phyloP scores from a whole-genome alignment of 2,113 vertebrate species.

The Agapornis roseicollis region DNA sequence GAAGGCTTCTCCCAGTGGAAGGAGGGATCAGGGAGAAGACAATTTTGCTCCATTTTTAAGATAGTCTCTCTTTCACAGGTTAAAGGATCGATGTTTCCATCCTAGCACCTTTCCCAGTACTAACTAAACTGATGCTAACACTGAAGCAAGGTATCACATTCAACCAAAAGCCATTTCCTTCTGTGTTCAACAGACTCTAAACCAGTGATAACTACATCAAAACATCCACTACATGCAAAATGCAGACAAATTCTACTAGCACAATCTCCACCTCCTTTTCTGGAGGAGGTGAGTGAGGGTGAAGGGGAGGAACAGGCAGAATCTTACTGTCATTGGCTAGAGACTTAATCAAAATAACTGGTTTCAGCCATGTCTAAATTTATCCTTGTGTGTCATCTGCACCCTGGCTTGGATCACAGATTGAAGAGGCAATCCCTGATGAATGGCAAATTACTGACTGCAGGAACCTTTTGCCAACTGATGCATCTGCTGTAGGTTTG shows the following conservation, averaged over 20 bases:
- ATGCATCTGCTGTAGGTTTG: slow-evolving; percentile 35
- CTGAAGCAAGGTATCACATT: neutral
- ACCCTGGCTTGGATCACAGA: slow-evolving; percentile 3
- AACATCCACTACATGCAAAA: neutral
- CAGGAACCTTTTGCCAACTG: slow-evolving; percentile 36
- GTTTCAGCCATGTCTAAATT: slow-evolving; percentile 42
- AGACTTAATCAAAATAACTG: slow-evolving; percentile 51
- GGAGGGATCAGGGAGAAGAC: rapidly evolving
- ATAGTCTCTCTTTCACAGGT: neutral
- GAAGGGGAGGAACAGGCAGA: neutral
- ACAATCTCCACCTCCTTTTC: neutral
- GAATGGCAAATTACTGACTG: slow-evolving; percentile 55
- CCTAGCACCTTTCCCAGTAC: neutral
- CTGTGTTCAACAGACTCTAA: neutral
- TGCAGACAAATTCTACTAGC: neutral
- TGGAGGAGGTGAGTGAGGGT: neutral
- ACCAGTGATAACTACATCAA: neutral
- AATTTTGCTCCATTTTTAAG: neutral
- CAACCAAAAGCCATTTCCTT: neutral
- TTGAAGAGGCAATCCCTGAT: slow-evolving; percentile 59
- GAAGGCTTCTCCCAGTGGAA: rapidly evolving
- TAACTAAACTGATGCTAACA: neutral
- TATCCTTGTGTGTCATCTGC: slow-evolving; percentile 50
- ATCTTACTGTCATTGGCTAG: slow-evolving; percentile 16
- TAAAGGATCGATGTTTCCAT: rapidly evolving